phyloP scores from a whole-genome alignment of 2,797 vertebrate species.

The Tinamus major region DNA sequence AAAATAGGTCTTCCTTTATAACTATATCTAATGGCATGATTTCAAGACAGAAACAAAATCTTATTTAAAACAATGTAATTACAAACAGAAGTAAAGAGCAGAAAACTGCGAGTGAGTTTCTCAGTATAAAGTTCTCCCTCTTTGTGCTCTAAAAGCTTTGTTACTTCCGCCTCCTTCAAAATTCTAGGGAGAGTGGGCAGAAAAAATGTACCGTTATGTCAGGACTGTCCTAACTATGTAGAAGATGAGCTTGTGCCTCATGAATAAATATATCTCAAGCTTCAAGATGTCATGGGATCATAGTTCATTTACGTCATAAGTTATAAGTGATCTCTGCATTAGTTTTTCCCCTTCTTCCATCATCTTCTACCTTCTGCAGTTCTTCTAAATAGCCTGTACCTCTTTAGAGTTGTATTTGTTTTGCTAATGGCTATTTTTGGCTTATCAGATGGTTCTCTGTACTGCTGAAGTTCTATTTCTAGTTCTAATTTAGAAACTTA shows the following conservation, averaged over 20 bases:
- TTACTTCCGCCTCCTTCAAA: not conserved
- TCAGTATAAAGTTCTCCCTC: not conserved
- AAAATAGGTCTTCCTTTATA: not conserved
- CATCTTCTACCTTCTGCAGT: slow-evolving; percentile 19
- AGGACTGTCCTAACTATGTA: not conserved
- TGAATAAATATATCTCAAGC: slow-evolving; percentile 37
- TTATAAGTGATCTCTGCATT: slow-evolving; percentile 56
- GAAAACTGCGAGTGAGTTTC: not conserved
- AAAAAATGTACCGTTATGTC: not conserved
- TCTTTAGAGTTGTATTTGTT: slow-evolving; percentile 43
- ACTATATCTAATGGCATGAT: not conserved
- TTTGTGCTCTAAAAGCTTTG: not conserved
- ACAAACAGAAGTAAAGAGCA: not conserved
- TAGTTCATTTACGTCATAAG: slow-evolving; percentile 58
- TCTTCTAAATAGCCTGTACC: slow-evolving; percentile 32
- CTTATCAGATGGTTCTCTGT: not conserved
- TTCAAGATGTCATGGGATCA: slow-evolving; percentile 1
- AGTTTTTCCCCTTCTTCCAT: slow-evolving; percentile 54
- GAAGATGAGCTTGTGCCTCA: slow-evolving; percentile 15
- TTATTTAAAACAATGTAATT: not conserved
- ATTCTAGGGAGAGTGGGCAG: not conserved
- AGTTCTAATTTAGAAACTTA: slow-evolving; percentile 25
- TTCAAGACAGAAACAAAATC: slow-evolving; percentile 8
- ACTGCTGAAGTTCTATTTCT: not conserved
- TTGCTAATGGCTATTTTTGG: slow-evolving; percentile 46